Evolutionary conservation across 2,797 vertebrate genomes (phyloP), one percentile per base, ranked within the genome.

Genomic region (Pterois miles): DNA sequence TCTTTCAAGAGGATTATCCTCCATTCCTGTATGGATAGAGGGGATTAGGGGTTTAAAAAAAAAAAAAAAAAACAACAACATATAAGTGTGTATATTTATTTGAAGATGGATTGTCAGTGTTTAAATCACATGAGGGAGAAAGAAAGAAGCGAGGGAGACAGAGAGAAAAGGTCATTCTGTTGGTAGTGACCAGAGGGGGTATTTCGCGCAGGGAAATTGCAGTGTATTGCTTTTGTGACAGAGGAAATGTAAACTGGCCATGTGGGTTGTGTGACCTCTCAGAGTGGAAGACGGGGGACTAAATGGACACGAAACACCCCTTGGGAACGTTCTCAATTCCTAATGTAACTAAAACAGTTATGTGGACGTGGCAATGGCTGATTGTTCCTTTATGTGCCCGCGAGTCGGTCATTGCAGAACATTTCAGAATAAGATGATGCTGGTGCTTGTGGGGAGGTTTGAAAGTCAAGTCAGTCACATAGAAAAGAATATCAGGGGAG

Each of bases 111-210:
- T 93, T 94, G 92, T 91, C 89, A 92, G 86, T 87, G 92, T 92
- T 91, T 92, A 92, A 92, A 92, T 90, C 87, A 79, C 76, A 87
- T 6, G n/a, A 63, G 71, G 64, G 76, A 63, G 63, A 84, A 74
- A 72, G 22, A 78, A 73, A 71, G 38, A 76, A 74, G 50, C 22
- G 57, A 71, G 57, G 64, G 43, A 36, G 78, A 88, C 50, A 74
- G 63, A 85, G 62, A 62, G 82, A 91, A 95, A 95, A 96, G 95
- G 95, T 96, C 93, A 94, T 94, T 93, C 83, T 89, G 90, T 88
- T 91, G 92, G 86, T 86, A 85, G 89, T 95, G 94, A 95, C 95
- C 94, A 94, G 94, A 94, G 95, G 95, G 93, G 92, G 85, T 93
- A 88, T 95, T 94, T 91, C 64, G 77, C 86, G 91, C 88, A 89